Evolutionary conservation across 2,888 invertebrate genomes (phyloP), one percentile per base, ranked within the genome.

Genomic region (Epistrophe grossulariae): DNA sequence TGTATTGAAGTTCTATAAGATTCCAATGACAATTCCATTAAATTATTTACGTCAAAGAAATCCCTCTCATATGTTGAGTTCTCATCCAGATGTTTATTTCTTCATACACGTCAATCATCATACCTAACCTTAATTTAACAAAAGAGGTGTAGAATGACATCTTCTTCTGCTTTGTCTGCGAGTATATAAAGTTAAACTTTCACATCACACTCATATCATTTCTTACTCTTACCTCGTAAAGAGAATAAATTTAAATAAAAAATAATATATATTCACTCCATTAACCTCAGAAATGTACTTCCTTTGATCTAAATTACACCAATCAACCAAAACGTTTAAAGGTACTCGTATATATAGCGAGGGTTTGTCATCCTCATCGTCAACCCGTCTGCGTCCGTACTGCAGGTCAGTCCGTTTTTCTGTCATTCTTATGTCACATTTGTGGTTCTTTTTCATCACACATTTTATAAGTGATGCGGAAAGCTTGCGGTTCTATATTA

Each of bases 401-500:
- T n/a, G n/a, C 80, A 43, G 3, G 24, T 24, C 3, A 24, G 72
- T 73, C 55, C 50, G 40, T 70, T 19, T 28, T 68, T 80, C 79
- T 80, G 84, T 81, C 87, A 87, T 72, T 79, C 79, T 83, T 76
- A 74, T 83, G 87, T 87, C 79, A 83, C 83, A 87, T 87, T 87
- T 87, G 87, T 52, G 87, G 87, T 87, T 55, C 72, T 35, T 72
- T 76, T 70, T 71, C 71, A 40, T 74, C 52, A 13, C 59, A 31
- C 57, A 60, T 71, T 52, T 24, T 24, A 24, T 55, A 60, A 62
- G 74, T 71, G 84, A 52, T 70, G 68, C 38, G 64, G 71, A 38
- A 60, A 60, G 31, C 60, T 84, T 85, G 84, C 40, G 84, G 84
- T 85, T 64, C 55, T 48, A 35, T 35, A 24, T 59, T 57, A 40